Evolutionary conservation across 2,797 vertebrate genomes (phyloP).

Genomic region (Melanotaenia boesemani): DNA sequence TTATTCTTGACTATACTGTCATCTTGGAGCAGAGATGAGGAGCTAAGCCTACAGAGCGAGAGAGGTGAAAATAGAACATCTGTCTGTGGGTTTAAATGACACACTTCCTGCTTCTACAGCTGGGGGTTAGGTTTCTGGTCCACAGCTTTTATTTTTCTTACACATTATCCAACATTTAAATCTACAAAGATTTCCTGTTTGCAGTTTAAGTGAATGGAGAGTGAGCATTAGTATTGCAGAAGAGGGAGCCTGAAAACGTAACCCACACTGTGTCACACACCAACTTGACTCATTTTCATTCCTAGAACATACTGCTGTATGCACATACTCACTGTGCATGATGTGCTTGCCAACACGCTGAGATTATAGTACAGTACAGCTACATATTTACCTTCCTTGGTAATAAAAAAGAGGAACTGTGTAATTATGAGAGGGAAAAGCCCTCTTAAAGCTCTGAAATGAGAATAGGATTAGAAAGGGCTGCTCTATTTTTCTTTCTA

Average conservation of each 20-base stretch:
- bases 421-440: slow-evolving; percentile 35
- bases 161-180: slow-evolving; percentile 20
- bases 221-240: slow-evolving; percentile 16
- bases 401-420: slow-evolving; percentile 25
- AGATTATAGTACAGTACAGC: slow-evolving; percentile 52
- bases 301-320: slow-evolving; percentile 23
- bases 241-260: slow-evolving; percentile 27
- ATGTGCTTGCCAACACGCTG: slow-evolving; percentile 49
- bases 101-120: slow-evolving; percentile 34
- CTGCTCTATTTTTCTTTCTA: neutral
- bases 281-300: slow-evolving; percentile 57
- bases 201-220: slow-evolving; percentile 20
- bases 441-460: slow-evolving; percentile 20
- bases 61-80: slow-evolving; percentile 56
- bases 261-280: slow-evolving; percentile 49
- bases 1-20: slow-evolving; percentile 56
- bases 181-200: neutral
- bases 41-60: slow-evolving; percentile 49
- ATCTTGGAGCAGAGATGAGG: slow-evolving; percentile 53
- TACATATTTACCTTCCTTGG: slow-evolving; percentile 41
- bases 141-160: slow-evolving; percentile 10
- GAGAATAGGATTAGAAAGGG: slow-evolving; percentile 20
- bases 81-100: slow-evolving; percentile 51
- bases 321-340: slow-evolving; percentile 38
- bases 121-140: slow-evolving; percentile 32